Evolutionary conservation across 2,797 vertebrate species (phyloP).

Genomic region (Gobio occitaniae): DNA sequence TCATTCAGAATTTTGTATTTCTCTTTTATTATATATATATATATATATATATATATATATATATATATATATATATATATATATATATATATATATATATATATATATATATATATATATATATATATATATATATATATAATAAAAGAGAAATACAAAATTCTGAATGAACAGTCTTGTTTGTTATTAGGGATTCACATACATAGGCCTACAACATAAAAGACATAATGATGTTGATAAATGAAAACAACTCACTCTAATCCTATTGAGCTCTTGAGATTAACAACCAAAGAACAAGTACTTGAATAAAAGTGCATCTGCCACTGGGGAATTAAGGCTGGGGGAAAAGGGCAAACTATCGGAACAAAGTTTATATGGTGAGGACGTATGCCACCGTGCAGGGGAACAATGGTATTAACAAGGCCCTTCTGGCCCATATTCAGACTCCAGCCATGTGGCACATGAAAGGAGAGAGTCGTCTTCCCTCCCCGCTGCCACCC

Average conservation of each 20-base stretch:
- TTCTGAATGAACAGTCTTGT: not conserved
- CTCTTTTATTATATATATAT: no score
- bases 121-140: no score
- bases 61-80: no score
- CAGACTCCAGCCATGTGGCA: conserved; percentile 86
- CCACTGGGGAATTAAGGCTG: conserved; percentile 73
- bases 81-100: no score
- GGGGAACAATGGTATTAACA: conserved; percentile 84
- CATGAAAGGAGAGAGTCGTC: conserved; percentile 82
- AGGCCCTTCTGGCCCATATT: conserved; percentile 84
- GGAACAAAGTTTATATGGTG: conserved; percentile 83
- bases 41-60: no score
- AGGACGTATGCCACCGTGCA: conserved; percentile 75
- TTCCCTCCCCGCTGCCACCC: conserved; percentile 68
- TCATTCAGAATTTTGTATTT: no score
- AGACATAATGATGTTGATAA: conserved; percentile 48
- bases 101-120: no score
- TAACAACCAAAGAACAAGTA: conserved; percentile 68
- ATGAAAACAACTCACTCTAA: conserved; percentile 70
- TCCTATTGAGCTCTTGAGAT: conserved; percentile 66
- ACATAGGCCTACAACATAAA: not conserved
- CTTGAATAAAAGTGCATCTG: conserved; percentile 84
- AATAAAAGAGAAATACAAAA: not conserved
- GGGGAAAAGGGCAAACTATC: conserved; percentile 81
- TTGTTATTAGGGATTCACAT: not conserved